These are phyloP conservation scores for Merodon equestris DNA, from an alignment of 2,888 invertebrate genomes.

Conservation along the genomic window DNA sequence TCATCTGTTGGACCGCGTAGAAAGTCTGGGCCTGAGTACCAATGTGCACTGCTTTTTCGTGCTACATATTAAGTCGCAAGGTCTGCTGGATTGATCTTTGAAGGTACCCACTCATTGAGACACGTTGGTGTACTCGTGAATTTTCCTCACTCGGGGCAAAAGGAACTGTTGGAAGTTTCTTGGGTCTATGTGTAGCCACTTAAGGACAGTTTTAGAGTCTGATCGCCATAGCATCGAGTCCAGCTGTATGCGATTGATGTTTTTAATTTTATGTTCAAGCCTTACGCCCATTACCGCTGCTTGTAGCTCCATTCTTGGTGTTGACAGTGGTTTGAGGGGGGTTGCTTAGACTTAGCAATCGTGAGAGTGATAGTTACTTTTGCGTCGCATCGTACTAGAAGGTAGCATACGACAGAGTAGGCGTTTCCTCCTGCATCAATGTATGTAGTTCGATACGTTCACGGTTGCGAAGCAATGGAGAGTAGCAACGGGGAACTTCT, in stretches of 20 bases:
- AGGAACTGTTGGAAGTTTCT: no score
- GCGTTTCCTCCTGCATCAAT: conserved; percentile 2
- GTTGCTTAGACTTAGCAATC: conserved; percentile 5
- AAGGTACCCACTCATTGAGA: no score
- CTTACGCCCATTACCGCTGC: conserved; percentile 23
- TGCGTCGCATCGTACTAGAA: background rate
- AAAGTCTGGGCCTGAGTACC: no score
- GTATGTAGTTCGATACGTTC: background rate
- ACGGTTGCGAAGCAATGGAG: background rate
- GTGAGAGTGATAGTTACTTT: conserved; percentile 4
- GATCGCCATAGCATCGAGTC: no score
- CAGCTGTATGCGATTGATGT: background rate
- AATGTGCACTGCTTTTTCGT: no score
- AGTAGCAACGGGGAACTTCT: background rate
- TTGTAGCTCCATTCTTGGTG: conserved; percentile 1
- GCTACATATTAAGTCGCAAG: no score
- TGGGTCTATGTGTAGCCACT: no score
- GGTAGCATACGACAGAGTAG: background rate
- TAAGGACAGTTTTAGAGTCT: no score
- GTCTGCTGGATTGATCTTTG: no score
- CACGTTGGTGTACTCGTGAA: no score
- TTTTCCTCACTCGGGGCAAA: no score
- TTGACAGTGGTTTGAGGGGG: conserved; percentile 9
- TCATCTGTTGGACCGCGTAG: no score
- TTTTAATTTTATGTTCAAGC: background rate